These are phyloP conservation scores for Pammene fasciana DNA, from an alignment of 2,888 invertebrate species.

Conservation along the genomic window DNA sequence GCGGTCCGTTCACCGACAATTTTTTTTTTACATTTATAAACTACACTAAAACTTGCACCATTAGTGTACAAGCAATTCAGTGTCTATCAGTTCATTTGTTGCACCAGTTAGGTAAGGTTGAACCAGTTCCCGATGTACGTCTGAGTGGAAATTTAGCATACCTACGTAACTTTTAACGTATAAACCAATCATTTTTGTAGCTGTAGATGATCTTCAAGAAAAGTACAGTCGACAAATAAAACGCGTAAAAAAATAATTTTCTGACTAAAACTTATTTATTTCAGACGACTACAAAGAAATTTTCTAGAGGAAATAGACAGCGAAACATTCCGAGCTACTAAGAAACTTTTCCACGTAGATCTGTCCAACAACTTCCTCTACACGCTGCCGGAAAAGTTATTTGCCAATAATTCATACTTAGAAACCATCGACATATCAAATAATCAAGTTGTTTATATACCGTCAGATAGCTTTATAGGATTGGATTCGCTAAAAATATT, in stretches of 20 bases:
- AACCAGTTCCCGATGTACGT: no score
- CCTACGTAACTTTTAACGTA: no score
- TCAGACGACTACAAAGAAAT: constrained; percentile 86
- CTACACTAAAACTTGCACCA: not conserved
- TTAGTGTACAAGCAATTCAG: no score
- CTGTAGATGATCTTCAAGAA: no score
- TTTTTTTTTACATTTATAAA: no score
- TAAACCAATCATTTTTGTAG: no score
- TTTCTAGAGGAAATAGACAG: constrained; percentile 84
- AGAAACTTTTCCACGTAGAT: constrained; percentile 86
- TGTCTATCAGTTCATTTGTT: no score
- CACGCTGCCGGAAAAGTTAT: constrained; percentile 82
- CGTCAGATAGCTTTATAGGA: constrained; percentile 82
- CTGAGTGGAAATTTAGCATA: no score
- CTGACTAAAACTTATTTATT: constrained; percentile 44
- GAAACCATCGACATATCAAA: constrained; percentile 86
- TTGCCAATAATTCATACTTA: constrained; percentile 83
- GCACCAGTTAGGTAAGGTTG: no score
- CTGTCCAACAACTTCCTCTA: constrained; percentile 86
- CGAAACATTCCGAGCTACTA: constrained; percentile 82
- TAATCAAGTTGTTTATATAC: constrained; percentile 84
- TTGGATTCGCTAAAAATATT: constrained; percentile 85
- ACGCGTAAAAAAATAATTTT: no score
- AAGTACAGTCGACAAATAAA: no score
- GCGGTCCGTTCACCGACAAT: no score